Evolutionary conservation across 37 sponge, comb jelly and placozoan species (phyloP), one percentile per base, ranked within the genome.

Genomic region (Agelas oroides): DNA sequence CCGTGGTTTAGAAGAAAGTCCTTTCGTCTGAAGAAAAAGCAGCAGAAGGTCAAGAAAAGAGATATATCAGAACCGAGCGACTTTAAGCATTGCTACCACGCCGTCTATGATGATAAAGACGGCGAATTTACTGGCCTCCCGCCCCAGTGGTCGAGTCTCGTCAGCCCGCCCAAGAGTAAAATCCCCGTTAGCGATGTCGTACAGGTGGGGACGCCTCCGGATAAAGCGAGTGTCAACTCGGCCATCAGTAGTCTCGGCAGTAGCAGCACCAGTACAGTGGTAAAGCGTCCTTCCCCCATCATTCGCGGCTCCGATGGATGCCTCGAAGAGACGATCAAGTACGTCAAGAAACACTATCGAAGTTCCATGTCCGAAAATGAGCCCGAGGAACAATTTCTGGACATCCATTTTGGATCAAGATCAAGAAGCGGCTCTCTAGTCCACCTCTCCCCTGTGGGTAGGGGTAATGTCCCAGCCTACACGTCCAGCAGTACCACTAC

Each of bases 11-110:
- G 24, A 40, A 75, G 24, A 39, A 81, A 77, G 31, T 52, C 75
- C 1, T 20, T 70, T 41, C 66, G 79, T 24, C 63, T 63, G 63
- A 78, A 39, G 28, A 71, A 53, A 69, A 76, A 58, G 75, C 35
- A 24, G 23, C 35, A 63, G 24, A 37, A 69, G n/a, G 27, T 87
- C 36, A 57, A 35, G 32, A 91, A 91, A 66, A 58, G 69, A 46
- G 87, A 86, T 58, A 96, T 96, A 31, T 93, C 94, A 0, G 83
- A 76, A 23, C 97, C 97, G n/a, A 70, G 40, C 8, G 86, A 87
- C 69, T 96, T 96, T 73, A 76, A 88, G 63, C 97, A 96, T 36
- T 86, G 85, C 64, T 84, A 89, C 62, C 97, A 96, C 63, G 90
- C 88, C 11, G 74, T 59, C 53, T 81, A 63, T 55, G 84, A 83